Base-by-base conservation (phyloP, 2,888 invertebrate species). In the Erebia aethiops region DNA sequence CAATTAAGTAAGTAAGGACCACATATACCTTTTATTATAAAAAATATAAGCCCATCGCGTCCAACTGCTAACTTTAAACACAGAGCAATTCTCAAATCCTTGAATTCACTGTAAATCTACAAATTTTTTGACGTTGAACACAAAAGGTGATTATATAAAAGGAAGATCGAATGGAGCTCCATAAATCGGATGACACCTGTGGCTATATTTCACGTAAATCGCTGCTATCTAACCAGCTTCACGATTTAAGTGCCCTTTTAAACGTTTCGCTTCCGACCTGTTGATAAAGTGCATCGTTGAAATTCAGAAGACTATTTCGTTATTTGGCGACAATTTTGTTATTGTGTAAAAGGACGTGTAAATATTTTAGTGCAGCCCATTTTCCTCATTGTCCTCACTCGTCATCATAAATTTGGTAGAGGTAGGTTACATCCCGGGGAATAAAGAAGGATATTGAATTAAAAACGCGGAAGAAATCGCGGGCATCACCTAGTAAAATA, bases 151-250 rank as follows among this genome's bases (percentile, higher is more conserved):
- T 63, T 52, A 56, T 63, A 58, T 67, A 69, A 72, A 66, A 69
- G 60, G 60, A 54, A 65, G 71, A 71, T 72, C 63, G 68, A 69
- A 49, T 65, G 65, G 61, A 80, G 78, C 81, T 81, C 84, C 81
- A 88, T 88, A 89, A 90, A 89, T 89, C 83, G 83, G 80, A 80
- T 80, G 82, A 77, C 81, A 79, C 80, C 80, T 79, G 80, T 78
- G 82, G 83, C 84, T 84, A 84, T 89, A 87, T 81, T 84, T 89
- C 85, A 87, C 87, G 81, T 82, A 84, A 84, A 87, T 86, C 82
- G 86, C 82, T 81, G 80, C 86, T 87, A 89, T 89, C 89, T 89
- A 87, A 88, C 88, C 88, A 87, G 86, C 86, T 86, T 84, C 87
- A 84, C 84, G 84, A 86, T 88, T 88, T 85, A 87, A 85, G 83